A percentile compares a stretch with the other conserved stretches of the same genome.
These are phyloP conservation scores for Notolepis coatsorum DNA, from an alignment of 2,797 vertebrate genomes.

Conservation along the genomic window DNA sequence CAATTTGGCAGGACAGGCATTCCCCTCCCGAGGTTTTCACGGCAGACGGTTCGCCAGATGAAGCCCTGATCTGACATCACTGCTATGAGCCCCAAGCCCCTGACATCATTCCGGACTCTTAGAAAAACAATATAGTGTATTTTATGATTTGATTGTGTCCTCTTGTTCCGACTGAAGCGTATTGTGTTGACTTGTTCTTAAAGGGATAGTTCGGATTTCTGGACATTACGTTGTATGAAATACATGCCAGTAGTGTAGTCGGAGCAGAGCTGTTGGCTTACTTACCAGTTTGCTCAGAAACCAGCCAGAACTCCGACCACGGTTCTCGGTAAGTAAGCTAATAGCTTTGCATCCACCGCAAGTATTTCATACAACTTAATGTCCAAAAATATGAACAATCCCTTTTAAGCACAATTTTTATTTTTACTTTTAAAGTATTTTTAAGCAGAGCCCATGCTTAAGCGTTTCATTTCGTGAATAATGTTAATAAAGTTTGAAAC, in stretches of 20 bases:
- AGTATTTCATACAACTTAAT: too few relatives aligned
- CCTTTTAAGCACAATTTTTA: constrained; percentile 62
- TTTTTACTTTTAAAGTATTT: constrained; percentile 59
- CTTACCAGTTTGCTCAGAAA: too few relatives aligned
- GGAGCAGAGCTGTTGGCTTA: too few relatives aligned
- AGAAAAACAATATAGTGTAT: neutral
- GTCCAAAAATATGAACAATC: too few relatives aligned
- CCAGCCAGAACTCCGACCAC: too few relatives aligned
- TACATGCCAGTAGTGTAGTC: too few relatives aligned
- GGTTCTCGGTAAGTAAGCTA: too few relatives aligned
- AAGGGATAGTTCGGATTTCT: constrained; percentile 42
- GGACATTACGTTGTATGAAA: too few relatives aligned
- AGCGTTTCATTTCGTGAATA: constrained; percentile 82
- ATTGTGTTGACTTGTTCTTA: constrained; percentile 15
- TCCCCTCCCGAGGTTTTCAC: constrained; percentile 63
- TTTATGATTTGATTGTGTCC: neutral
- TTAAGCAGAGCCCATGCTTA: constrained; percentile 68
- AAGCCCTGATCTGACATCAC: constrained; percentile 72
- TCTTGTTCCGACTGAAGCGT: constrained; percentile 4
- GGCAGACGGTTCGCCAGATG: constrained; percentile 91
- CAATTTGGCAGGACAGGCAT: constrained; percentile 60
- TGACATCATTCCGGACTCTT: constrained; percentile 4
- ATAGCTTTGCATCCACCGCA: too few relatives aligned
- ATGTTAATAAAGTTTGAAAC: constrained; percentile 84
- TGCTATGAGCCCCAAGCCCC: constrained; percentile 46